These are phyloP conservation scores for Eurytoma californica DNA, from an alignment of 2,888 invertebrate species.

Conservation along the genomic window DNA sequence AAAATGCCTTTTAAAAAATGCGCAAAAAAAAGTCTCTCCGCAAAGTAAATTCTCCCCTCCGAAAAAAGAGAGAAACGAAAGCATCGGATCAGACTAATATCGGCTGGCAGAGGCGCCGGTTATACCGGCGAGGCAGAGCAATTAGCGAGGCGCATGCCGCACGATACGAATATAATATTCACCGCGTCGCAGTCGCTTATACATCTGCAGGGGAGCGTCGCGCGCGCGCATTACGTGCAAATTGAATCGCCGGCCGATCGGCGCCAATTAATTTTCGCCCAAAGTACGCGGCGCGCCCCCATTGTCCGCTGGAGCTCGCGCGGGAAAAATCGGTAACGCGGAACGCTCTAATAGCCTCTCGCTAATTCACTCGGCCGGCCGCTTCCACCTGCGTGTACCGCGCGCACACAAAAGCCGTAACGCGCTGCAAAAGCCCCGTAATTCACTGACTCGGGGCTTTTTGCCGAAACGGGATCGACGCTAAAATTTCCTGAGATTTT, in stretches of 20 bases:
- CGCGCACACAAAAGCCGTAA: not conserved
- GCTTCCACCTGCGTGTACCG: not conserved
- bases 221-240: not conserved
- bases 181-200: not conserved
- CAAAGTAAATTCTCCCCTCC: too few species aligned
- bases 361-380: constrained; percentile 1
- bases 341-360: constrained; percentile 7
- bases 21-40: too few species aligned
- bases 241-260: constrained; percentile 13
- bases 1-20: too few species aligned
- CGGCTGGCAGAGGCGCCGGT: too few species aligned
- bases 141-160: not conserved
- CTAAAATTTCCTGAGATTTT: too few species aligned
- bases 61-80: not conserved
- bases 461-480: too few species aligned
- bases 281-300: not conserved
- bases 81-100: not conserved
- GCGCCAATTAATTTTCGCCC: constrained; percentile 24
- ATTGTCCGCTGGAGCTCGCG: not conserved
- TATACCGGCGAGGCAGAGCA: not conserved
- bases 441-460: not conserved
- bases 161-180: not conserved
- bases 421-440: not conserved
- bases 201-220: too few species aligned
- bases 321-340: constrained; percentile 1